Evolutionary conservation across 2,888 invertebrate species (phyloP).

Genomic region (Ennomos fuscantarius): DNA sequence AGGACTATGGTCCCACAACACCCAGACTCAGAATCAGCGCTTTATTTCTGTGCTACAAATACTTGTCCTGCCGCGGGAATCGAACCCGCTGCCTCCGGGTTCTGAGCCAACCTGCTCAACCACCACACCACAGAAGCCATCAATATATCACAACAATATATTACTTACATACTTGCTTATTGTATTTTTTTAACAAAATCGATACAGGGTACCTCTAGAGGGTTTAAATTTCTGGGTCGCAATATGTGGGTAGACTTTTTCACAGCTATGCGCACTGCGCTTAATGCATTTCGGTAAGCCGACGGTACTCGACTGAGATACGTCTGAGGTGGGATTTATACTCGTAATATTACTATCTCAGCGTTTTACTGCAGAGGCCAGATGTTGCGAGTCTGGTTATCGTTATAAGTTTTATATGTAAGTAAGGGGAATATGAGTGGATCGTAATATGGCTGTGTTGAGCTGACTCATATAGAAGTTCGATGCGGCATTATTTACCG

Average conservation of each 20-base stretch:
- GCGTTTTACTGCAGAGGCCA: slow-evolving; percentile 24
- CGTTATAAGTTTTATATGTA: slow-evolving; percentile 22
- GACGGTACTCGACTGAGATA: slow-evolving; percentile 31
- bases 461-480: slow-evolving; percentile 12
- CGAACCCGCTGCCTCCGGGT: no score
- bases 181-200: no score
- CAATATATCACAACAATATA: no score
- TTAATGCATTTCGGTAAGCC: slow-evolving; percentile 38
- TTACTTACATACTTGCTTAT: no score
- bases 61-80: no score
- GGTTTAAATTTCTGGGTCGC: neutral
- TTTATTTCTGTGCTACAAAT: no score
- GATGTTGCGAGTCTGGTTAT: slow-evolving; percentile 25
- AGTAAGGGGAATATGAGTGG: slow-evolving; percentile 13
- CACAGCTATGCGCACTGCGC: slow-evolving; percentile 24
- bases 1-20: no score
- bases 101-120: no score
- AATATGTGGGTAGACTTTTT: slow-evolving; percentile 10
- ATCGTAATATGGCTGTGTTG: slow-evolving; percentile 14
- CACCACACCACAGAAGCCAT: no score
- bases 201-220: no score
- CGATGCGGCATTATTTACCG: no score
- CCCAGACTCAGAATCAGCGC: no score
- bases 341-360: slow-evolving; percentile 31
- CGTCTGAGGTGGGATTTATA: slow-evolving; percentile 41